Evolutionary conservation across 2,888 invertebrate species (phyloP).

Genomic region (Tenthredo distinguenda): DNA sequence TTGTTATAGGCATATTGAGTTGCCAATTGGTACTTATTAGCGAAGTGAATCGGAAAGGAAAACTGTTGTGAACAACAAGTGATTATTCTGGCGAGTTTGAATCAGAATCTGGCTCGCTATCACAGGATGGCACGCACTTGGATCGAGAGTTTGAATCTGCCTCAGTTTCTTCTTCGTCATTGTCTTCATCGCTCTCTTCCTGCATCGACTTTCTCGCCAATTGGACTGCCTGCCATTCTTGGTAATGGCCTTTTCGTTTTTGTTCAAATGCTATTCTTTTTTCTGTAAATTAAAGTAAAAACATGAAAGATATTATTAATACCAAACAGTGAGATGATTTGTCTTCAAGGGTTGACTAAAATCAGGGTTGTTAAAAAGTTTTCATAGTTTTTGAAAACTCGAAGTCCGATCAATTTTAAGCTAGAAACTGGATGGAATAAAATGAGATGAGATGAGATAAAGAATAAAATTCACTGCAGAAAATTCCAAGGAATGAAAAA

Average conservation of each 20-base stretch:
- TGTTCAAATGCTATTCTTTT: constrained; percentile 91
- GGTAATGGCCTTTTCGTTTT: constrained; percentile 97
- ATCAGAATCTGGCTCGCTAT: constrained; percentile 67
- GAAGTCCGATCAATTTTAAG: not conserved
- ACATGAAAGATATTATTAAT: not conserved
- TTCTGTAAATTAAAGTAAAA: constrained; percentile 76
- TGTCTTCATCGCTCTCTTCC: constrained; percentile 93
- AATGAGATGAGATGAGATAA: not conserved
- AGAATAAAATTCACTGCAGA: not conserved
- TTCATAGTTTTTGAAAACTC: not conserved
- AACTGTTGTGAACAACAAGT: constrained; percentile 40
- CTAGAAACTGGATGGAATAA: not conserved
- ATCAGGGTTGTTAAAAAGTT: not conserved
- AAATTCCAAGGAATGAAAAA: not conserved
- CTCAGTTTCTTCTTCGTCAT: constrained; percentile 80
- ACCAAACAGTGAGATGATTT: not conserved
- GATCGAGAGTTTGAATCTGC: constrained; percentile 64
- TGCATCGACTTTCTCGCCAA: constrained; percentile 94
- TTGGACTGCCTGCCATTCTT: constrained; percentile 97
- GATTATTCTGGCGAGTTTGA: constrained; percentile 61
- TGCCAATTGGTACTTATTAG: not conserved
- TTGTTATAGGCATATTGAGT: not conserved
- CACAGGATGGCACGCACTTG: constrained; percentile 76
- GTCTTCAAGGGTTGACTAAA: not conserved
- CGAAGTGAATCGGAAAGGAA: constrained; percentile 17